Percentiles rank a stretch among this genome's conserved stretches.
These are phyloP conservation scores for Etheostoma spectabile DNA, from an alignment of 2,113 vertebrate species.

Conservation along the genomic window DNA sequence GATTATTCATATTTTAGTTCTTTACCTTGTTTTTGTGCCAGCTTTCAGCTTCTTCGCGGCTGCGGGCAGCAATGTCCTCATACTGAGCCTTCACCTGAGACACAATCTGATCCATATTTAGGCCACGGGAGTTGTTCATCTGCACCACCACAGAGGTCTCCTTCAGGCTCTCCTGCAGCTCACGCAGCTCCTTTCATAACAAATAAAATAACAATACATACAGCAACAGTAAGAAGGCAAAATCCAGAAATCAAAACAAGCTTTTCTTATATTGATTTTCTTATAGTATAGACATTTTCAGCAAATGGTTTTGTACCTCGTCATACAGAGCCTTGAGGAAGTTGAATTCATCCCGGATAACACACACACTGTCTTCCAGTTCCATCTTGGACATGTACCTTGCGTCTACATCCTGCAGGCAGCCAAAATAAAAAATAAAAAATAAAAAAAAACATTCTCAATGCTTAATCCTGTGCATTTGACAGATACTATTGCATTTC, in stretches of 20 bases:
- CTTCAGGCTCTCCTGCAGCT: conserved; percentile 84
- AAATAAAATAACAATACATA: background rate
- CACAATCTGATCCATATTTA: conserved; percentile 87
- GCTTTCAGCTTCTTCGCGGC: conserved; percentile 83
- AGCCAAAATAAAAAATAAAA: too few relatives aligned
- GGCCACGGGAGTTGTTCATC: conserved; percentile 89
- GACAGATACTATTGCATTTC: background rate
- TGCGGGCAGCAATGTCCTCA: conserved; percentile 82
- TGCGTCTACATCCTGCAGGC: conserved; percentile 85
- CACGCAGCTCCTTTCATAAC: conserved; percentile 84
- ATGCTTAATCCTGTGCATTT: background rate
- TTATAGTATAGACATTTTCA: background rate
- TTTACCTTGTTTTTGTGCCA: conserved; percentile 89
- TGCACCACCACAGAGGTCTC: conserved; percentile 87
- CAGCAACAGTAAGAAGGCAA: conserved; percentile 5
- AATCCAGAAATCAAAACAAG: background rate
- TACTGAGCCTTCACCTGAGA: conserved; percentile 87
- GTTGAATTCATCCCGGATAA: conserved; percentile 78
- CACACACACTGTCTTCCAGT: conserved; percentile 80
- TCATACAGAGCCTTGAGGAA: conserved; percentile 86
- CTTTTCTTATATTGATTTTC: background rate
- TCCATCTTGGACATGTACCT: conserved; percentile 83
- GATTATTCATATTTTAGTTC: background rate
- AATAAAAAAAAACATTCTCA: background rate
- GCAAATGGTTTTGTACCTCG: conserved; percentile 73